Evolutionary conservation across 2,888 invertebrate species (phyloP).

Genomic region (Pediacus dermestoides): DNA sequence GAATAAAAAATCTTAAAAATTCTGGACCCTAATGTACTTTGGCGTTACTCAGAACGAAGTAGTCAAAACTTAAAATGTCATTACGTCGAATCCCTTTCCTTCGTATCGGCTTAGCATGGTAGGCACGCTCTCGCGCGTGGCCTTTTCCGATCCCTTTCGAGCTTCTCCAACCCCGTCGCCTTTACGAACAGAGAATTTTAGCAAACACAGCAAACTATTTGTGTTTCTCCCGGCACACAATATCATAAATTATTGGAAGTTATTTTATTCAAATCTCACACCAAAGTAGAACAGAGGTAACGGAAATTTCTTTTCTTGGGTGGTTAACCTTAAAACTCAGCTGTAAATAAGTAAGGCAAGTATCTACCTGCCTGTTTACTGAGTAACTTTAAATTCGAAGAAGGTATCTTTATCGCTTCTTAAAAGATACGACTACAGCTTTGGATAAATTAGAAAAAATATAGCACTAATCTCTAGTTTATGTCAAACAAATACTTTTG

Average conservation of each 20-base stretch:
- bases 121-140: conserved; percentile 35
- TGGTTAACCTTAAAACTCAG: too few relatives aligned
- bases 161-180: conserved; percentile 13
- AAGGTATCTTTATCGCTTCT: too few relatives aligned
- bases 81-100: conserved; percentile 38
- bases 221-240: conserved; percentile 11
- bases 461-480: too few relatives aligned
- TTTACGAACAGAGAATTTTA: conserved; percentile 21
- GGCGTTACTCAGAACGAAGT: conserved; percentile 29
- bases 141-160: conserved; percentile 24
- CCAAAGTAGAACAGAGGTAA: too few relatives aligned
- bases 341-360: too few relatives aligned
- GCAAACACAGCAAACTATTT: conserved; percentile 25
- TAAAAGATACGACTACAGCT: too few relatives aligned
- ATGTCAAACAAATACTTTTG: too few relatives aligned
- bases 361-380: too few relatives aligned
- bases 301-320: too few relatives aligned
- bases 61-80: conserved; percentile 42
- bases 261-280: conserved; percentile 1
- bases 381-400: too few relatives aligned
- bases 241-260: conserved; percentile 12
- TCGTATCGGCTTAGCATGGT: conserved; percentile 37
- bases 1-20: conserved; percentile 22
- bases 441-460: too few relatives aligned
- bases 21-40: conserved; percentile 29